Evolutionary conservation across 1,140 invertebrate genomes (phyloP), one percentile per base, ranked within the genome.

Genomic region (Aphelinus certus): DNA sequence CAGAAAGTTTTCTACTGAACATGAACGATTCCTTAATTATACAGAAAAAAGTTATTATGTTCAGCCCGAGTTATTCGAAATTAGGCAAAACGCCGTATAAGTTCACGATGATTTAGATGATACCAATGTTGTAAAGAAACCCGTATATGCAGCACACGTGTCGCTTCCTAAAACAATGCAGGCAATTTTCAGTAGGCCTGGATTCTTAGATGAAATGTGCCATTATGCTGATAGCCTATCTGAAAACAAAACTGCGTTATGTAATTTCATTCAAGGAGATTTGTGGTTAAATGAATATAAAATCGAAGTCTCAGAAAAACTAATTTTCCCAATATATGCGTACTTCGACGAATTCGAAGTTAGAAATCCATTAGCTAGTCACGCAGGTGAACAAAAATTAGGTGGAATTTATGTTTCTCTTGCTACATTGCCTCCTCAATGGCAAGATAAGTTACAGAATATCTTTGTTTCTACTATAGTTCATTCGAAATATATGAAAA

Each of bases 331-430:
- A 9, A 7, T 78, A 55, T 76, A 55, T 70, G 26, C 76, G 2
- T 78, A 75, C 62, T 78, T 71, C 47, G 76, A 77, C 48, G 75
- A 79, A 42, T 79, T 79, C 63, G 76, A 79, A 76, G 66, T 68
- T 7, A 26, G 76, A 7, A 76, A 79, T 75, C 56, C 75, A 1
- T 71, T 76, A 55, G 48, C 48, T 47, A 79, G 76, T 71, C 76
- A 79, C 56, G 58, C 58, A 7, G 78, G 77, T 0, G 73, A 78
- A n/a, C 51, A 83, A 66, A 82, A 81, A 76, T 63, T 81, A 56
- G 79, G 74, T 9, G 71, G 76, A 9, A 48, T 76, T 6, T 79
- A 78, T 71, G 67, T 77, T 1, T 74, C 73, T 0, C 5, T 77
- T 9, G 49, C 46, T 3, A 64, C 26, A 47, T 71, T 76, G 43